Conservation (phyloP, 2,888 invertebrate genomes). For the Chaitophorus viminalis region DNA sequence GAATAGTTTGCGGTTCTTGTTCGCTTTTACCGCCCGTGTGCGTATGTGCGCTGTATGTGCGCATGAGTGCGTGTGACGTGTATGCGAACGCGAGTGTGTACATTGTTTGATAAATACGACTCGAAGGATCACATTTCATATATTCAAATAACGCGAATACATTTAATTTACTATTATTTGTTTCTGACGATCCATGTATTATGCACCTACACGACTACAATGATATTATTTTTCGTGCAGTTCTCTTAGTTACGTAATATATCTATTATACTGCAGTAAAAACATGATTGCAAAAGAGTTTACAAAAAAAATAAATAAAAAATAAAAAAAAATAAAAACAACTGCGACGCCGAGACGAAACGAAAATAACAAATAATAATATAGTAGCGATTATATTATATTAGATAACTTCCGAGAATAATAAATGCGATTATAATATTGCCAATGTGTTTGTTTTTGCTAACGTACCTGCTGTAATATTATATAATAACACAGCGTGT, state of each 20-base stretch:
- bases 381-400: no score
- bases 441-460: no score
- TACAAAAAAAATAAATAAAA: no score
- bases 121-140: not conserved
- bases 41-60: not conserved
- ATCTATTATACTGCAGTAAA: not conserved
- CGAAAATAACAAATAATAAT: no score
- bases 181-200: not conserved
- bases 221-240: not conserved
- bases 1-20: conserved; percentile 8
- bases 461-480: no score
- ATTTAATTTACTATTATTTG: conserved; percentile 15
- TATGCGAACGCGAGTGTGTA: not conserved
- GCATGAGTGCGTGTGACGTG: not conserved
- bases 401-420: no score
- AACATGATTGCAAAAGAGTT: no score
- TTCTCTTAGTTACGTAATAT: not conserved
- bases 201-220: not conserved
- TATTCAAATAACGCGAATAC: not conserved
- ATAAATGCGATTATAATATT: no score
- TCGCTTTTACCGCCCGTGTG: not conserved
- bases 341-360: no score
- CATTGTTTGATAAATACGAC: conserved; percentile 12
- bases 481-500: no score
- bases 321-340: no score